A percentile compares a stretch with the other conserved stretches of the same genome.
These are phyloP conservation scores for Helleia helle DNA, from an alignment of 2,888 invertebrate species.

Conservation along the genomic window DNA sequence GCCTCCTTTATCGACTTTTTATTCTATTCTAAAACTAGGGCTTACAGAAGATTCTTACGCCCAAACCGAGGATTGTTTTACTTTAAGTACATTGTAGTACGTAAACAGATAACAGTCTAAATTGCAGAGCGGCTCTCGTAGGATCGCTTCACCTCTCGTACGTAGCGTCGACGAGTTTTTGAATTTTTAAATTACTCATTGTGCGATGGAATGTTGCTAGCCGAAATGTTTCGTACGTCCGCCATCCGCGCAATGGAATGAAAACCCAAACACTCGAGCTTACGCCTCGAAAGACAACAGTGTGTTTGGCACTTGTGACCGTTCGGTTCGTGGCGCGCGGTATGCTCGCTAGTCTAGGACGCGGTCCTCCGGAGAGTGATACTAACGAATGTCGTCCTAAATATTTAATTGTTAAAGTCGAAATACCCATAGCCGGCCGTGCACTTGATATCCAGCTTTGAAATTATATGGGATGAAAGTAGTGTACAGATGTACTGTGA, in stretches of 20 bases:
- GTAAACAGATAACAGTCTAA: conserved; percentile 62
- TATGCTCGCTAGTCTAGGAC: conserved; percentile 57
- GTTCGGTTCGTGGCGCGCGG: conserved; percentile 31
- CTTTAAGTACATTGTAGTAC: conserved; percentile 27
- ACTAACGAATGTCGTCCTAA: conserved; percentile 67
- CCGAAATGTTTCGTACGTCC: conserved; percentile 37
- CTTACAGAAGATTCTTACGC: background rate
- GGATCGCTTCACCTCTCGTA: conserved; percentile 58
- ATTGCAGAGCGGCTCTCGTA: conserved; percentile 61
- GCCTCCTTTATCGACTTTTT: conserved; percentile 19
- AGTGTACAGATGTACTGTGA: conserved; percentile 47
- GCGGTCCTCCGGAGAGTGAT: conserved; percentile 53
- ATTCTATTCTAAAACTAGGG: conserved; percentile 14
- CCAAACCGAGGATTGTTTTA: conserved; percentile 14
- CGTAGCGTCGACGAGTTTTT: conserved; percentile 69
- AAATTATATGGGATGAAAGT: conserved; percentile 42
- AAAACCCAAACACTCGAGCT: conserved; percentile 45
- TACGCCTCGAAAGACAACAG: conserved; percentile 48
- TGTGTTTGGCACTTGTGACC: conserved; percentile 27
- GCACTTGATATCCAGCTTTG: conserved; percentile 41
- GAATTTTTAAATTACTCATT: conserved; percentile 76
- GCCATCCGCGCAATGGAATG: conserved; percentile 38
- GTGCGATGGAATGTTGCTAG: conserved; percentile 67
- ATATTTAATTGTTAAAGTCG: conserved; percentile 65
- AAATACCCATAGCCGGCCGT: conserved; percentile 47